A percentile compares a stretch with the other conserved stretches of the same genome.
Conservation (phyloP, 2,113 vertebrate species). For the Abramis brama region DNA sequence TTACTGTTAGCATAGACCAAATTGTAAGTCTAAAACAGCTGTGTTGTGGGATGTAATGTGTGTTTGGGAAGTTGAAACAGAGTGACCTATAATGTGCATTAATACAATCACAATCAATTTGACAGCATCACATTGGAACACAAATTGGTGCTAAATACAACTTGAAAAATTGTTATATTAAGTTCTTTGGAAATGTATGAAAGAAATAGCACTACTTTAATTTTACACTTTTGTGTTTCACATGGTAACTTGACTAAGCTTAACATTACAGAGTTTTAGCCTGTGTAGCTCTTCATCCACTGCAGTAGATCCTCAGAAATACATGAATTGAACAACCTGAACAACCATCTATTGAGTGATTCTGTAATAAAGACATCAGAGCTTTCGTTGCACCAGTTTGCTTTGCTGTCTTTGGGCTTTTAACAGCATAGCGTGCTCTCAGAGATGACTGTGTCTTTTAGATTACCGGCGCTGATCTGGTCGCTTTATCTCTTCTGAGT, state of each 20-base stretch:
- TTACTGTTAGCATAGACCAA: not conserved
- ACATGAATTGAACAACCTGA: not conserved
- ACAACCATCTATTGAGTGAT: not conserved
- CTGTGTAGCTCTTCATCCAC: not conserved
- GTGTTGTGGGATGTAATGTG: not conserved
- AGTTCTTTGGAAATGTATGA: not conserved
- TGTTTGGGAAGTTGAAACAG: not conserved
- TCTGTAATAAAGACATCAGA: conserved; percentile 12
- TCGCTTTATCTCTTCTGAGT: conserved; percentile 42
- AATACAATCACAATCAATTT: not conserved
- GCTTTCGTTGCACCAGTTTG: not conserved
- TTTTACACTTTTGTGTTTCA: not conserved
- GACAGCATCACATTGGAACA: no score
- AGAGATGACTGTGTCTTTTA: conserved; percentile 42
- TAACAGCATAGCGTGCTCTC: conserved; percentile 19
- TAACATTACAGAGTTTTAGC: not conserved
- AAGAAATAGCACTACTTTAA: not conserved
- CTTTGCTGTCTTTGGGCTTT: not conserved
- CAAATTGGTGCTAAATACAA: not conserved
- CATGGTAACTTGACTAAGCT: no score
- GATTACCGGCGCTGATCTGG: conserved; percentile 55
- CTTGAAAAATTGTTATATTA: not conserved
- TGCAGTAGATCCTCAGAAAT: not conserved
- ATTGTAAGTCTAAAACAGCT: not conserved
- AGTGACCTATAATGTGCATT: not conserved